Evolutionary conservation across 2,888 invertebrate species (phyloP).

Genomic region (Polydrusus cervinus): DNA sequence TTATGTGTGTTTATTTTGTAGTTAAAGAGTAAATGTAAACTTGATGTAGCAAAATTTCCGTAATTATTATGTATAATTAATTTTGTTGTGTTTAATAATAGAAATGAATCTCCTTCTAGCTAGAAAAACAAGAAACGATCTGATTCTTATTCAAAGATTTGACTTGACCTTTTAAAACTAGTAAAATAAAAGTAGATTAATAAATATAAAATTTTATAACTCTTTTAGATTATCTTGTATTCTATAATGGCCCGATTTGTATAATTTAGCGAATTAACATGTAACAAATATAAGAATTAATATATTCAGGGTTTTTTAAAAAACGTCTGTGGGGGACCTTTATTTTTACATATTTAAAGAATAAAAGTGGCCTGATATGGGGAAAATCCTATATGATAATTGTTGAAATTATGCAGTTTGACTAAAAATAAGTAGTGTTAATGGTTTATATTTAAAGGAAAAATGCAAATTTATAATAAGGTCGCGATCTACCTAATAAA

Average conservation of each 20-base stretch:
- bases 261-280: conserved; percentile 4
- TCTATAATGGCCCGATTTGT: conserved; percentile 10
- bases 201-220: conserved; percentile 10
- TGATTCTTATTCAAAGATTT: neutral
- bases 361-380: neutral
- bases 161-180: neutral
- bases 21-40: neutral
- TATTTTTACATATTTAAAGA: neutral
- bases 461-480: too few species aligned
- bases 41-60: neutral
- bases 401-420: neutral
- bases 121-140: neutral
- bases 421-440: neutral
- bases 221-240: neutral
- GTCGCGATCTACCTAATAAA: too few species aligned
- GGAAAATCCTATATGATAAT: neutral
- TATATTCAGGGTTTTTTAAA: neutral
- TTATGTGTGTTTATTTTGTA: neutral
- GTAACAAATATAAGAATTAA: neutral
- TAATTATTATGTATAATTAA: neutral
- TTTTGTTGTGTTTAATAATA: neutral
- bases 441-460: too few species aligned
- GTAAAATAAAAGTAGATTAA: neutral
- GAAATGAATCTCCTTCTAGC: neutral
- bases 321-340: neutral